phyloP scores from a whole-genome alignment of 2,113 vertebrate genomes.

The Corythaeola cristata region DNA sequence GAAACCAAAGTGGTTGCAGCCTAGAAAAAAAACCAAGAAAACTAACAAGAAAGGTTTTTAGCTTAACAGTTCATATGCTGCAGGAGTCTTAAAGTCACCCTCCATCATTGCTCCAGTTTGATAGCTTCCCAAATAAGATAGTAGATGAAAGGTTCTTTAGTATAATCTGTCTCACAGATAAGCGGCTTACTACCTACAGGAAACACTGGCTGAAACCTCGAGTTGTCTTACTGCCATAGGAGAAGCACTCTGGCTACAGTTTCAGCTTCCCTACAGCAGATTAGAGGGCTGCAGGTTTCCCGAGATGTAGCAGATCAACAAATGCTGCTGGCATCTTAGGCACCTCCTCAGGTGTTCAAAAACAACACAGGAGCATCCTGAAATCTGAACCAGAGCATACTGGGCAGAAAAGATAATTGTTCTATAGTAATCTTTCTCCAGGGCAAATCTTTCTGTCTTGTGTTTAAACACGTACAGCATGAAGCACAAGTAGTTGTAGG shows the following conservation, averaged over 20 bases:
- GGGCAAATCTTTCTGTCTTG: neutral
- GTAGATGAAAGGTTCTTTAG: neutral
- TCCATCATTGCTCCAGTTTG: neutral
- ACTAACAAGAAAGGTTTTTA: neutral
- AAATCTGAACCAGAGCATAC: neutral
- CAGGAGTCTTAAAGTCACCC: neutral
- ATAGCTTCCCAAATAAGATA: neutral
- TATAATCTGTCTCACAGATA: neutral
- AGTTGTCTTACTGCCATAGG: neutral
- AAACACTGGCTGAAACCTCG: neutral
- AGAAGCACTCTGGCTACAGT: neutral
- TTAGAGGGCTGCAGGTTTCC: neutral
- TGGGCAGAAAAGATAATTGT: neutral
- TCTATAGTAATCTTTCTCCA: neutral
- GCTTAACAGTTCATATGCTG: neutral
- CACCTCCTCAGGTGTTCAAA: neutral
- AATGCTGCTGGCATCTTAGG: neutral
- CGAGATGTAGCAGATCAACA: neutral
- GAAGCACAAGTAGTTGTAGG: neutral
- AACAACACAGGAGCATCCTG: neutral
- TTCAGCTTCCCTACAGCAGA: neutral
- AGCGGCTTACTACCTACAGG: neutral
- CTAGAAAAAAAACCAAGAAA: constrained; percentile 57
- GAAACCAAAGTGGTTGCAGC: constrained; percentile 74
- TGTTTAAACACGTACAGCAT: neutral